phyloP scores from a whole-genome alignment of 2,797 vertebrate species.

The Tenualosa ilisha region DNA sequence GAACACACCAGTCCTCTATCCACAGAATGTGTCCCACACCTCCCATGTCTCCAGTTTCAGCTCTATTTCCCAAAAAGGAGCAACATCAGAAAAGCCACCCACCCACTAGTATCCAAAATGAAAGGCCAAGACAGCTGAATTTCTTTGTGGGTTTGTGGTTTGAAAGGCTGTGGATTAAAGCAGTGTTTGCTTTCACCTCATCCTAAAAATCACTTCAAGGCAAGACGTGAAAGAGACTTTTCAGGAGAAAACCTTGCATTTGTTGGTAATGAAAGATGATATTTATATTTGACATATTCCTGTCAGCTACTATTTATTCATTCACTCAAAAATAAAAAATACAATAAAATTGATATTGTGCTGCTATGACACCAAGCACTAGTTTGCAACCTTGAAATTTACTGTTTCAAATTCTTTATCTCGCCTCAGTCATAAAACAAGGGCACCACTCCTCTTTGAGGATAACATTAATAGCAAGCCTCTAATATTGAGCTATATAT shows the following conservation, averaged over 20 bases:
- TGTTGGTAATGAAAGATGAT: background rate
- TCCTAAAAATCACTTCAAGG: background rate
- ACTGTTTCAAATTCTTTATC: conserved; percentile 52
- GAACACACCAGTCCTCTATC: conserved; percentile 40
- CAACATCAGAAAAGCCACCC: background rate
- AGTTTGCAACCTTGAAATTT: background rate
- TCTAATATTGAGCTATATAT: background rate
- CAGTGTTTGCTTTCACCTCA: background rate
- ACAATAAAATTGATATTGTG: background rate
- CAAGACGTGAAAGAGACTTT: background rate
- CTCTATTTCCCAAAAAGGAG: background rate
- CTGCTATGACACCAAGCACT: background rate
- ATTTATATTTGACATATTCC: background rate
- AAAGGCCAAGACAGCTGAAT: background rate
- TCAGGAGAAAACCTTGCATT: background rate
- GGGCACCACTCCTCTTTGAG: background rate
- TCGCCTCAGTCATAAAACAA: conserved; percentile 13
- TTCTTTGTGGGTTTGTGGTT: background rate
- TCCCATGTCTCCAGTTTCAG: conserved; percentile 35
- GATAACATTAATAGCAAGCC: background rate
- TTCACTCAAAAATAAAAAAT: background rate
- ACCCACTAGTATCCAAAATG: background rate
- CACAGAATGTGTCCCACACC: conserved; percentile 44
- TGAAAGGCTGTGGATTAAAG: background rate
- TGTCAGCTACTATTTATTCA: background rate